Percentiles rank a stretch among this genome's conserved stretches.
Evolutionary conservation across 2,888 invertebrate species (phyloP).

Genomic region (Oligia fasciuncula): DNA sequence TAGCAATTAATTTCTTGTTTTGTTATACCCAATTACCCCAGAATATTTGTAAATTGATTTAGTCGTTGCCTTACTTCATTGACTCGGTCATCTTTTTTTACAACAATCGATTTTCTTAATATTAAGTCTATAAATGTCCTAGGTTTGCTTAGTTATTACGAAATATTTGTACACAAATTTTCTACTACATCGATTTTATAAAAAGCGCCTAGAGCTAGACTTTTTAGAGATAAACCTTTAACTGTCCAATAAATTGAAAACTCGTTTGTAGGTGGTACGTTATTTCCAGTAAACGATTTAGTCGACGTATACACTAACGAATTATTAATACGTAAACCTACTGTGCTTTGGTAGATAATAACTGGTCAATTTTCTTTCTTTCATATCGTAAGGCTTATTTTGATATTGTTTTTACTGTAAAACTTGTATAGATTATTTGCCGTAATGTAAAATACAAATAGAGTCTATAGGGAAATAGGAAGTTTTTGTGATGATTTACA

Average conservation of each 20-base stretch:
- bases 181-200: constrained; percentile 74
- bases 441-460: constrained; percentile 62
- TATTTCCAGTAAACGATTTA: constrained; percentile 57
- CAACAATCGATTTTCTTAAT: constrained; percentile 16
- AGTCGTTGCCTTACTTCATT: constrained; percentile 26
- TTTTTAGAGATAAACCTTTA: constrained; percentile 63
- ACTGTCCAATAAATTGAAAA: constrained; percentile 69
- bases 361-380: constrained; percentile 56
- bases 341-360: constrained; percentile 71
- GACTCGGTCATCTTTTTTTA: constrained; percentile 18
- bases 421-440: constrained; percentile 55
- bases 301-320: constrained; percentile 52
- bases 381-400: constrained; percentile 60
- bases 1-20: neutral
- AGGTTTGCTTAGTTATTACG: constrained; percentile 50
- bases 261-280: constrained; percentile 62
- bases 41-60: constrained; percentile 11
- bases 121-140: constrained; percentile 39
- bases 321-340: constrained; percentile 65
- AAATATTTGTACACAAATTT: constrained; percentile 67
- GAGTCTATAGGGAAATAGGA: constrained; percentile 68
- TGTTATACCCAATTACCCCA: neutral
- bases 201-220: constrained; percentile 70
- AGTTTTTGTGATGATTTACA: constrained; percentile 74
- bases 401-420: constrained; percentile 38